These are phyloP conservation scores for Camponotus fellah DNA, from an alignment of 2,888 invertebrate species.

Conservation along the genomic window DNA sequence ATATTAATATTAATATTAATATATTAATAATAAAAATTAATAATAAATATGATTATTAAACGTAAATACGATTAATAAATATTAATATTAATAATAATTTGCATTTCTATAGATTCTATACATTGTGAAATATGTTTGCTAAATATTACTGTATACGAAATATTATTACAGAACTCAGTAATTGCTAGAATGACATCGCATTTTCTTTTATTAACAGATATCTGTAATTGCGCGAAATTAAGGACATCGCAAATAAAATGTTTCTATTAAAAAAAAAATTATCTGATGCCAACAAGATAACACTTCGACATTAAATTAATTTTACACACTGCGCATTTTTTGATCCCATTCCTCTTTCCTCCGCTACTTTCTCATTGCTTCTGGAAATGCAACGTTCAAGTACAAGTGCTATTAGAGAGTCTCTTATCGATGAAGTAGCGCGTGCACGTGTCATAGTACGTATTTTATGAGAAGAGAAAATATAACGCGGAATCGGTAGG, in stretches of 20 bases:
- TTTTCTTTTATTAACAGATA: not conserved
- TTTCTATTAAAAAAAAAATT: not conserved
- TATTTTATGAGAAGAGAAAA: slow-evolving; percentile 7
- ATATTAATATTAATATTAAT: too few relatives aligned
- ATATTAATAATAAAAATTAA: too few relatives aligned
- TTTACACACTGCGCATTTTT: not conserved
- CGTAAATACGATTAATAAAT: too few relatives aligned
- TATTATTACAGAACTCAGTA: not conserved
- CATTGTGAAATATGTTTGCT: not conserved
- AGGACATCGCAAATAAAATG: not conserved
- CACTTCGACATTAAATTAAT: not conserved
- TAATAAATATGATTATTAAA: too few relatives aligned
- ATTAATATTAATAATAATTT: not conserved
- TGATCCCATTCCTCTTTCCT: not conserved
- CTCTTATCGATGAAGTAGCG: slow-evolving; percentile 44
- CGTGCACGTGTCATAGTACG: slow-evolving; percentile 16
- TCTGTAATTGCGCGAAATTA: not conserved
- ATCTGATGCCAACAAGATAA: not conserved
- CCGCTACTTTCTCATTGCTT: not conserved
- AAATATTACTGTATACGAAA: not conserved
- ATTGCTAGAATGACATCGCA: not conserved
- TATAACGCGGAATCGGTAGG: not conserved
- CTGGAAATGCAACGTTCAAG: slow-evolving; percentile 3
- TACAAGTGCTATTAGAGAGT: slow-evolving; percentile 21
- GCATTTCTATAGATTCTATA: not conserved